Conservation (phyloP, 2,888 invertebrate genomes). For the Polydrusus cervinus region DNA sequence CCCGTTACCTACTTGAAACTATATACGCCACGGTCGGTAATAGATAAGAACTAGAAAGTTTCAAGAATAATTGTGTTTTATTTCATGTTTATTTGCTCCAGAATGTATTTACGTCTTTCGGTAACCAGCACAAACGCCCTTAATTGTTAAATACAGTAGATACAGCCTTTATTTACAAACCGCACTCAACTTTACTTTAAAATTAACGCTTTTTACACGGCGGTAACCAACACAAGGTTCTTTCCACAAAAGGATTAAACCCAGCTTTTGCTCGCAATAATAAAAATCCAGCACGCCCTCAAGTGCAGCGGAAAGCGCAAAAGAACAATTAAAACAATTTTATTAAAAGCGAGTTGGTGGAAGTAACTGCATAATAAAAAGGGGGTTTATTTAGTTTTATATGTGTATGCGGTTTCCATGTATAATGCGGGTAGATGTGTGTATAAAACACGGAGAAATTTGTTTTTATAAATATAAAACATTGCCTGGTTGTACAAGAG, state of each 20-base stretch:
- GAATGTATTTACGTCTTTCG: too few relatives aligned
- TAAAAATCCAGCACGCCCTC: conserved; percentile 52
- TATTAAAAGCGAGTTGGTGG: conserved; percentile 52
- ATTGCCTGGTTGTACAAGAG: too few relatives aligned
- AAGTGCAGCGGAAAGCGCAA: conserved; percentile 52
- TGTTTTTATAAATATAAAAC: too few relatives aligned
- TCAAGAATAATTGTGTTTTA: too few relatives aligned
- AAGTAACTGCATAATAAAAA: conserved; percentile 53
- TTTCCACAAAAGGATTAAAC: conserved; percentile 46
- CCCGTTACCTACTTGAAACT: too few relatives aligned
- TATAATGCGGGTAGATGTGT: conserved; percentile 26
- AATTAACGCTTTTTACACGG: conserved; percentile 32
- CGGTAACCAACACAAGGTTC: conserved; percentile 18
- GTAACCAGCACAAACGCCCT: too few relatives aligned
- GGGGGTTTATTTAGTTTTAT: conserved; percentile 50
- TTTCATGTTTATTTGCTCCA: too few relatives aligned
- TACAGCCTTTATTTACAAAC: conserved; percentile 3
- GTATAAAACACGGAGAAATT: neutral
- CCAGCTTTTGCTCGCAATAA: conserved; percentile 45
- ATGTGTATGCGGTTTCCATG: conserved; percentile 43
- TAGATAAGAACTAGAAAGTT: too few relatives aligned
- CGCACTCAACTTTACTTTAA: conserved; percentile 14
- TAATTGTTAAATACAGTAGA: neutral
- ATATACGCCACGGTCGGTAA: too few relatives aligned
- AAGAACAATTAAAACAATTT: conserved; percentile 53